A percentile compares a stretch with the other conserved stretches of the same genome.
These are phyloP conservation scores for Rhyzopertha dominica DNA, from an alignment of 1,140 invertebrate species.

Conservation along the genomic window DNA sequence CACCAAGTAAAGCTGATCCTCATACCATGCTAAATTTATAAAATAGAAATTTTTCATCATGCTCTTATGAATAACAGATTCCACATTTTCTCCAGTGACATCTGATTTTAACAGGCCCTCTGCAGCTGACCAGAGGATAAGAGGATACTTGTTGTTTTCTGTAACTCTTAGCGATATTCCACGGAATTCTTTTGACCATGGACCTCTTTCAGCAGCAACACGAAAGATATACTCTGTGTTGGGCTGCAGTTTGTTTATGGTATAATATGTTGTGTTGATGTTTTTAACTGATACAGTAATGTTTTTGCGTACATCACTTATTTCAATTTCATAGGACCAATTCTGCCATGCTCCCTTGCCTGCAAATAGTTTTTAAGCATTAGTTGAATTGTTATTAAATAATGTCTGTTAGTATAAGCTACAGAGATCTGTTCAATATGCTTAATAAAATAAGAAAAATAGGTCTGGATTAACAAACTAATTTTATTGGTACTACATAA, in stretches of 20 bases:
- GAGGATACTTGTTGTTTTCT: conserved; percentile 36
- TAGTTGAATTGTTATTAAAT: not conserved
- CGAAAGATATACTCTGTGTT: conserved; percentile 72
- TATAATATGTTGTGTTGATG: conserved; percentile 59
- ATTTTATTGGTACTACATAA: too few species aligned
- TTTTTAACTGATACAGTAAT: conserved; percentile 49
- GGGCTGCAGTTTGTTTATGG: conserved; percentile 62
- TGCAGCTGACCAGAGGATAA: conserved; percentile 64
- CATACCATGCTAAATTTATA: conserved; percentile 38
- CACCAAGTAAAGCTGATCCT: conserved; percentile 60
- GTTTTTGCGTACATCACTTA: conserved; percentile 56
- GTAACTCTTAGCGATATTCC: conserved; percentile 58
- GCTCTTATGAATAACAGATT: conserved; percentile 58
- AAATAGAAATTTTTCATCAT: conserved; percentile 43
- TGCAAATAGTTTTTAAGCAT: conserved; percentile 22
- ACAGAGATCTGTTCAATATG: too few species aligned
- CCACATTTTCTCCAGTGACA: conserved; percentile 65
- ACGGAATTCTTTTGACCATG: conserved; percentile 72
- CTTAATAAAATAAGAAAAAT: too few species aligned
- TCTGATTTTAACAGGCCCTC: conserved; percentile 68
- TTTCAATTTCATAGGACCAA: conserved; percentile 78
- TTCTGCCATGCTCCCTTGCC: conserved; percentile 72
- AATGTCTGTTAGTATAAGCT: conserved; percentile 10
- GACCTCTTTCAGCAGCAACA: conserved; percentile 69
- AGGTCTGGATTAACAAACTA: too few species aligned